phyloP scores from a whole-genome alignment of 1,140 invertebrate genomes.

The Antheraea pernyi region DNA sequence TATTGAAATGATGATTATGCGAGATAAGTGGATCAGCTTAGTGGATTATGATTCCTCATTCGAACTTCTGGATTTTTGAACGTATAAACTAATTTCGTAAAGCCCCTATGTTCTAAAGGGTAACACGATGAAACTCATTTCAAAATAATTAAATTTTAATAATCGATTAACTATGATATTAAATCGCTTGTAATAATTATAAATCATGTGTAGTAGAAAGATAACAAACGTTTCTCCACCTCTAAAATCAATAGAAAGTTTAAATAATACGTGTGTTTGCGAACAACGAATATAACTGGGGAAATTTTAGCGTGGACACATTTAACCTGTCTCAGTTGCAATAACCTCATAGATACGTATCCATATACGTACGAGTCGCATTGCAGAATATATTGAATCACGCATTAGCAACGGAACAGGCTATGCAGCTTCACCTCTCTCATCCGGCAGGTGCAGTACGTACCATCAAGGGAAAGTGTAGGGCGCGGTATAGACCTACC shows the following conservation, averaged over 20 bases:
- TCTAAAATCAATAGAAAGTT: background rate
- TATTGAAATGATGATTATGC: no score
- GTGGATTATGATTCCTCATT: no score
- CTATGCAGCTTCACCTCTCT: constrained; percentile 48
- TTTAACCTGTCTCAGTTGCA: constrained; percentile 40
- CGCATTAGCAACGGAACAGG: constrained; percentile 36
- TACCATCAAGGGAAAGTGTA: constrained; percentile 58
- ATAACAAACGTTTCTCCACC: constrained; percentile 13
- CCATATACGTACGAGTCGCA: constrained; percentile 40
- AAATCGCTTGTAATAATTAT: background rate
- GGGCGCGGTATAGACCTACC: constrained; percentile 60
- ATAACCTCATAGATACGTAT: constrained; percentile 40
- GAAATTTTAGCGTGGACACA: constrained; percentile 34
- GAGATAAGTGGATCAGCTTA: no score
- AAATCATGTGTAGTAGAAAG: constrained; percentile 10
- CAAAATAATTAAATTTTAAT: no score
- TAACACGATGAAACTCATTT: no score
- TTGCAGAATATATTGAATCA: constrained; percentile 38
- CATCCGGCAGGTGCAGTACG: constrained; percentile 50
- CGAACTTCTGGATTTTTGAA: no score
- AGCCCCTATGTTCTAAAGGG: no score
- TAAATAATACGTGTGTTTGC: background rate
- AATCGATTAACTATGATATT: no score
- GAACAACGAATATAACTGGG: background rate
- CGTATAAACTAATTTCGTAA: no score